phyloP scores from a whole-genome alignment of 2,888 invertebrate genomes.

The Cenopis cana region DNA sequence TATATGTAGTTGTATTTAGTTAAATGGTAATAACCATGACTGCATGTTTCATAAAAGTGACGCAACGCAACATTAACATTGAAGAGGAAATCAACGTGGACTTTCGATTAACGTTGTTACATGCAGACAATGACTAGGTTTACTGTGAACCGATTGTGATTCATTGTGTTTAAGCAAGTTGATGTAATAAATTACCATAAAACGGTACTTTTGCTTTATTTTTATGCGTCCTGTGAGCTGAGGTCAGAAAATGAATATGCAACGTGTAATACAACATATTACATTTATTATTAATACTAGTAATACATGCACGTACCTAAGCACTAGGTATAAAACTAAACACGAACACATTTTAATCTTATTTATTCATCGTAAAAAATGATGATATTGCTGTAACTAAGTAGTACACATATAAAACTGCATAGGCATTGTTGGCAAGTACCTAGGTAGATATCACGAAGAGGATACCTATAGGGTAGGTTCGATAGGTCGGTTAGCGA shows the following conservation, averaged over 20 bases:
- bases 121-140: conserved; percentile 16
- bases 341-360: not conserved
- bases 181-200: conserved; percentile 28
- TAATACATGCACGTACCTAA: not conserved
- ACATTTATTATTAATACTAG: conserved; percentile 24
- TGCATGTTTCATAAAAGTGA: conserved; percentile 18
- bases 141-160: conserved; percentile 6
- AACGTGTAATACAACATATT: conserved; percentile 11
- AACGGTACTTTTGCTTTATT: conserved; percentile 8
- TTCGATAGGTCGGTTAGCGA: too few relatives aligned
- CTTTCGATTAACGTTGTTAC: conserved; percentile 7
- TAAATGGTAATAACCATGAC: conserved; percentile 46
- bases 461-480: too few relatives aligned
- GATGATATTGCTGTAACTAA: too few relatives aligned
- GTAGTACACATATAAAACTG: too few relatives aligned
- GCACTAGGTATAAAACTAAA: not conserved
- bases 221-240: conserved; percentile 26
- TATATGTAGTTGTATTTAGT: conserved; percentile 74
- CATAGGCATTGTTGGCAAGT: too few relatives aligned
- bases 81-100: conserved; percentile 3
- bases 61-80: conserved; percentile 13
- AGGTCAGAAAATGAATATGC: conserved; percentile 39
- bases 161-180: conserved; percentile 28
- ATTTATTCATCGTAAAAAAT: too few relatives aligned
- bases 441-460: too few relatives aligned